Evolutionary conservation across 2,797 vertebrate species (phyloP), one percentile per base, ranked within the genome.

Genomic region (Enteromius radiatus): DNA sequence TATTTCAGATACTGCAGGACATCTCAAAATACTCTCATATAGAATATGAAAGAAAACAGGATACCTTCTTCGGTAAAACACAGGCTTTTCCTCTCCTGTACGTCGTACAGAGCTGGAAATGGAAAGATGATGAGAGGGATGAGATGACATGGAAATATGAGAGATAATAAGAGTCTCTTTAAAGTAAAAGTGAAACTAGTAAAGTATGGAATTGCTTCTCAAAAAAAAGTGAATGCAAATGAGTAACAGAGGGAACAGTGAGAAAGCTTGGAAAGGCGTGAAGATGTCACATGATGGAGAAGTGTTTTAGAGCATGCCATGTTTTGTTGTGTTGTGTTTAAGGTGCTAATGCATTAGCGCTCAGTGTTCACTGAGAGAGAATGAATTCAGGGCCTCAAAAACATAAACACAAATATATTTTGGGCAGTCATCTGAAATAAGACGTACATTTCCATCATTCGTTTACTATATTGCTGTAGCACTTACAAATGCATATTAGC

Each of bases 31-130:
- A 28, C 21, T 19, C n/a, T n/a, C n/a, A n/a, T n/a, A 0, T 69
- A 77, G 23, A 3, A 49, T 70, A 43, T 71, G 71, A 63, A 76
- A 80, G 17, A 76, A 73, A 69, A 36, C 26, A 31, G 38, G 90
- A 92, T 98, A 98, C 97, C 97, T 98, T 98, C 98, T 97, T 92
- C 97, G 96, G 94, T 98, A 96, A 95, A 96, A 94, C 92, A 95
- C 95, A 90, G 94, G 94, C 93, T 96, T 97, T 93, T 92, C 91
- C 92, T 96, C 95, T 90, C 95, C 95, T 90, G 94, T 92, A 93
- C 93, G 91, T 91, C 91, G 93, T 90, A 94, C 86, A 93, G 95
- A 96, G 94, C 97, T 98, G 95, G 45, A 94, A 96, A 95, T 95
- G 94, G 93, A 96, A 94, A 91, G 90, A 93, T 91, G 93, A 85